Conservation (phyloP, 2,888 invertebrate genomes). For the Leptogaster cylindrica region DNA sequence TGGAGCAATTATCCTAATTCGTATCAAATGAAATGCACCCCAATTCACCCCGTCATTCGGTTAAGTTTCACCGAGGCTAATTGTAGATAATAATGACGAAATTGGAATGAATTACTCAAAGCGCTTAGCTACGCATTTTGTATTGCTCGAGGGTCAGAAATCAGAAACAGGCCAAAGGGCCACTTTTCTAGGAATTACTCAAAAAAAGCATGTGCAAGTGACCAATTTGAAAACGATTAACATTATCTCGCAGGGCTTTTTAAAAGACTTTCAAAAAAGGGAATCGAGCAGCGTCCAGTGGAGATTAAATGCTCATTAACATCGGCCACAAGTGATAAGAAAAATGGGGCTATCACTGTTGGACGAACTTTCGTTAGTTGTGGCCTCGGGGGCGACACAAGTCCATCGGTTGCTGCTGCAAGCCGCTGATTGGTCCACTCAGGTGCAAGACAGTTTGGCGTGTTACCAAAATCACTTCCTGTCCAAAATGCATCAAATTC, state of each 20-base stretch:
- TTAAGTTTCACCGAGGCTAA: neutral
- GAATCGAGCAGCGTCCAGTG: neutral
- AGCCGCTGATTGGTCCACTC: constrained; percentile 9
- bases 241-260: constrained; percentile 32
- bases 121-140: constrained; percentile 6
- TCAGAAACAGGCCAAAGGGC: constrained; percentile 26
- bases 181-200: constrained; percentile 19
- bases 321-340: constrained; percentile 5
- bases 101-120: constrained; percentile 22
- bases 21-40: neutral
- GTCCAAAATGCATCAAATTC: constrained; percentile 27
- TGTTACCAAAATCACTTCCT: constrained; percentile 17
- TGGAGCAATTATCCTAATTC: no score
- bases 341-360: constrained; percentile 10
- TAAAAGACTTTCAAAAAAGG: constrained; percentile 13
- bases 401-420: constrained; percentile 2
- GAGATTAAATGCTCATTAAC: constrained; percentile 34
- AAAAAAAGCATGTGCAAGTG: constrained; percentile 27
- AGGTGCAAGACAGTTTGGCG: constrained; percentile 17
- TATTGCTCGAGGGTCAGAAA: constrained; percentile 9
- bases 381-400: neutral
- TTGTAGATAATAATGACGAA: constrained; percentile 13
- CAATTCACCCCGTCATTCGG: neutral
- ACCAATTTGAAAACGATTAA: constrained; percentile 36
- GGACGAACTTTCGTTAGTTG: neutral